Evolutionary conservation across 2,797 vertebrate genomes (phyloP).

Genomic region (Peromyscus aztecus): DNA sequence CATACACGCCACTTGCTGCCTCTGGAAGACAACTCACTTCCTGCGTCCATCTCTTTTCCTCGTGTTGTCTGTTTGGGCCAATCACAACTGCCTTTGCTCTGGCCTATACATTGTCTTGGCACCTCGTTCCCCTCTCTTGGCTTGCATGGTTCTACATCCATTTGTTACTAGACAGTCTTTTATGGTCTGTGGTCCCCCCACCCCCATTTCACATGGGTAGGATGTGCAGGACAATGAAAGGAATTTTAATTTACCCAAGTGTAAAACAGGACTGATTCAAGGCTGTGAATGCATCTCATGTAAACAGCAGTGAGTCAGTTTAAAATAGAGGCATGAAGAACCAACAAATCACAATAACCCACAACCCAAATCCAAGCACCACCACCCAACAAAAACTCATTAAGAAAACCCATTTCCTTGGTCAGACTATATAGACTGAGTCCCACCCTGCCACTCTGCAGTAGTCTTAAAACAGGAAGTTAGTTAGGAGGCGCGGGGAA

Average conservation of each 20-base stretch:
- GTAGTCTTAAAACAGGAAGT: not conserved
- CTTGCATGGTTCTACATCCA: accelerated
- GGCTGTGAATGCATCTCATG: not conserved
- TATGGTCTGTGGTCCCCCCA: not conserved
- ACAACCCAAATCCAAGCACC: not conserved
- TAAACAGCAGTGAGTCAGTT: not conserved
- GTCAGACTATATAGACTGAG: not conserved
- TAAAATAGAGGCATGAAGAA: not conserved
- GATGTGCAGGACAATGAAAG: not conserved
- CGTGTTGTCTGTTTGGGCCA: not conserved
- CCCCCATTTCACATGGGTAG: not conserved
- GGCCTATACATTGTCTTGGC: accelerated
- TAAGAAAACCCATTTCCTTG: not conserved
- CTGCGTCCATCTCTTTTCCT: not conserved
- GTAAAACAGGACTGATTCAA: too few relatives aligned
- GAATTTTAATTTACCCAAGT: not conserved
- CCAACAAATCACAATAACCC: not conserved
- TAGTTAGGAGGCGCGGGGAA: not conserved
- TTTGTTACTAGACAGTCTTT: not conserved
- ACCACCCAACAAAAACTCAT: not conserved
- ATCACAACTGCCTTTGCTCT: not conserved
- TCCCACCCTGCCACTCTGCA: not conserved
- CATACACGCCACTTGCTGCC: too few relatives aligned
- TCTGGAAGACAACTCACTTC: not conserved
- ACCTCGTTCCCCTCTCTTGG: not conserved